These are phyloP conservation scores for Protula sp. DNA, from an alignment of 2,888 invertebrate species.

Conservation along the genomic window DNA sequence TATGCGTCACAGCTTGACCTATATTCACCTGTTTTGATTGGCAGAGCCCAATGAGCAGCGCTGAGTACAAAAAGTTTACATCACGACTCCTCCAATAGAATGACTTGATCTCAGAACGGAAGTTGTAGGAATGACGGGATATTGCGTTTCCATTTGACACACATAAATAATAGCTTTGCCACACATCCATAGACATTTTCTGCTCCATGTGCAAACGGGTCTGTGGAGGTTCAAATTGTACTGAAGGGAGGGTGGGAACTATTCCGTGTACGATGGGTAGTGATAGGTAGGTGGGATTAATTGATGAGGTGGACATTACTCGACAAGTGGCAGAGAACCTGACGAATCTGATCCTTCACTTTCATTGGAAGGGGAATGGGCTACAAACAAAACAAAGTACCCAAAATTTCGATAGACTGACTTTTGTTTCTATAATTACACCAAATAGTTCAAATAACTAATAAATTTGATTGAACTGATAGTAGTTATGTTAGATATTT, in stretches of 20 bases:
- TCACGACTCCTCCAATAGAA: slow-evolving; percentile 74
- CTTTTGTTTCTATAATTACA: too few species aligned
- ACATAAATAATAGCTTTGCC: slow-evolving; percentile 65
- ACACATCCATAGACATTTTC: slow-evolving; percentile 22
- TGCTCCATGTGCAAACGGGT: background rate
- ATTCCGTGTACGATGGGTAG: slow-evolving; percentile 28
- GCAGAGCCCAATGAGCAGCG: slow-evolving; percentile 74
- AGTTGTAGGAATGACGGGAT: slow-evolving; percentile 72
- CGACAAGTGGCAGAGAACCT: too few species aligned
- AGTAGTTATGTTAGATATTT: too few species aligned
- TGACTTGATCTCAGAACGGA: slow-evolving; percentile 67
- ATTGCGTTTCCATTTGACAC: slow-evolving; percentile 75
- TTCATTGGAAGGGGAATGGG: too few species aligned
- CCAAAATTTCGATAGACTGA: too few species aligned
- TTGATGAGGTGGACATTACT: slow-evolving; percentile 8
- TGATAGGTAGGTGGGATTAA: slow-evolving; percentile 13
- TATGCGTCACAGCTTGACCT: too few species aligned
- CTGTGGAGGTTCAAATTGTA: background rate
- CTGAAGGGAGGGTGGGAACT: background rate
- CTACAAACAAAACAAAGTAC: too few species aligned
- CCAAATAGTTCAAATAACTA: too few species aligned
- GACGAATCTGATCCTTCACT: too few species aligned
- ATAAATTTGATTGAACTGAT: too few species aligned
- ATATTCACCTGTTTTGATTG: slow-evolving; percentile 66
- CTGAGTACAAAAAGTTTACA: slow-evolving; percentile 76